Conservation (phyloP, 2,888 invertebrate genomes). For the Parochlus steinenii region DNA sequence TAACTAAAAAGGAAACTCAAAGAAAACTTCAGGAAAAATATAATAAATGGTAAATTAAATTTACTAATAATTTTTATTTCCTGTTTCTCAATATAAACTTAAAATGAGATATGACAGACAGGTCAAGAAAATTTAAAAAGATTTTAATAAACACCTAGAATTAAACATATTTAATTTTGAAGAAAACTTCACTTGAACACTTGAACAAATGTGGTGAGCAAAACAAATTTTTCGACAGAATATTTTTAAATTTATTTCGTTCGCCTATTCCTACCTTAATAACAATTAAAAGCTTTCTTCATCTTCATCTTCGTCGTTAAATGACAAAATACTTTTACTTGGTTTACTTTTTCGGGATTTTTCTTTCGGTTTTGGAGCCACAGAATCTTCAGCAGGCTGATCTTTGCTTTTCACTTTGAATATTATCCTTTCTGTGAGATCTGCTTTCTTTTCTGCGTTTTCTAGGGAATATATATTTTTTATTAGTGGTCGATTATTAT, state of each 20-base stretch:
- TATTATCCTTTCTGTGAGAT: conserved; percentile 39
- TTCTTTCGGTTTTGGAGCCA: conserved; percentile 20
- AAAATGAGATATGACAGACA: no score
- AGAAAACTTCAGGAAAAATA: no score
- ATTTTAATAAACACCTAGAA: no score
- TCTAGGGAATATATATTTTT: conserved; percentile 30
- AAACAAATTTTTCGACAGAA: background rate
- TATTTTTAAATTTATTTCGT: no score
- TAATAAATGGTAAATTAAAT: no score
- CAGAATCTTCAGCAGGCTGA: conserved; percentile 15
- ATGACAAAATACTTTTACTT: conserved; percentile 30
- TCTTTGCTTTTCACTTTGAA: conserved; percentile 32
- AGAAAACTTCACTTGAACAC: background rate
- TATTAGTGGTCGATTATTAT: background rate
- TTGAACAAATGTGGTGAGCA: background rate
- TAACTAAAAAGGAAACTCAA: no score
- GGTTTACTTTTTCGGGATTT: conserved; percentile 9
- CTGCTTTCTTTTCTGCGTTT: conserved; percentile 39
- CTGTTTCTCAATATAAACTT: no score
- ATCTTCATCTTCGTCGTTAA: conserved; percentile 32
- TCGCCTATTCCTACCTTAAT: background rate
- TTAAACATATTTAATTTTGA: no score
- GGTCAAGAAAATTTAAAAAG: no score
- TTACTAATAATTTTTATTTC: no score
- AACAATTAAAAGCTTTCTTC: conserved; percentile 17